Conservation (phyloP, 64 coral and sea anemone species). For the Montipora efflorescens region DNA sequence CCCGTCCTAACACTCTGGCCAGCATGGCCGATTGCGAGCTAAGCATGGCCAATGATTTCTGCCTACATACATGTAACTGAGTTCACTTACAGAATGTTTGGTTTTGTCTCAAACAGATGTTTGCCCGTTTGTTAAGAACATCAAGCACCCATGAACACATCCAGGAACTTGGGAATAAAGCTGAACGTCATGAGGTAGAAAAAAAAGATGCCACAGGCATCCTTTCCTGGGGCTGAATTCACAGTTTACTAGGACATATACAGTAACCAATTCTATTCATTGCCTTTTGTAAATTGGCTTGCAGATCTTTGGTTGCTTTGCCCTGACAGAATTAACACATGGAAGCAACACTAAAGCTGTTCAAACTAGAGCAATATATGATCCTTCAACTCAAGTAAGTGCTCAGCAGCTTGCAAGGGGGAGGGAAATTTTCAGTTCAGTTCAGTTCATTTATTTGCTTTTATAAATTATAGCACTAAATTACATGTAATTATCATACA, state of each 20-base stretch:
- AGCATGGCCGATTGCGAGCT: no score
- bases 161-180: constrained; percentile 72
- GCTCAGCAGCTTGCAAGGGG: not conserved
- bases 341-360: constrained; percentile 96
- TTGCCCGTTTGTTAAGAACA: constrained; percentile 64
- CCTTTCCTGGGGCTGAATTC: no score
- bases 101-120: constrained; percentile 66
- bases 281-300: not conserved
- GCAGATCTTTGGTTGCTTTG: constrained; percentile 98
- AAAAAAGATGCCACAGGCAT: not conserved
- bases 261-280: no score
- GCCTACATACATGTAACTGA: no score
- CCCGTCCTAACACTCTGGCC: no score
- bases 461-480: no score
- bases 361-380: constrained; percentile 85
- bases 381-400: constrained; percentile 82
- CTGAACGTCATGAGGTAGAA: constrained; percentile 69
- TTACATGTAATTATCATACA: no score
- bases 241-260: no score
- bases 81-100: no score
- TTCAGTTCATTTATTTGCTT: no score
- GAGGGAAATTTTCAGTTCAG: no score
- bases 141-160: constrained; percentile 83
- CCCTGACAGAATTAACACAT: constrained; percentile 94
- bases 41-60: no score